These are phyloP conservation scores for Harmothoe impar DNA, from an alignment of 2,888 invertebrate species.

Conservation along the genomic window DNA sequence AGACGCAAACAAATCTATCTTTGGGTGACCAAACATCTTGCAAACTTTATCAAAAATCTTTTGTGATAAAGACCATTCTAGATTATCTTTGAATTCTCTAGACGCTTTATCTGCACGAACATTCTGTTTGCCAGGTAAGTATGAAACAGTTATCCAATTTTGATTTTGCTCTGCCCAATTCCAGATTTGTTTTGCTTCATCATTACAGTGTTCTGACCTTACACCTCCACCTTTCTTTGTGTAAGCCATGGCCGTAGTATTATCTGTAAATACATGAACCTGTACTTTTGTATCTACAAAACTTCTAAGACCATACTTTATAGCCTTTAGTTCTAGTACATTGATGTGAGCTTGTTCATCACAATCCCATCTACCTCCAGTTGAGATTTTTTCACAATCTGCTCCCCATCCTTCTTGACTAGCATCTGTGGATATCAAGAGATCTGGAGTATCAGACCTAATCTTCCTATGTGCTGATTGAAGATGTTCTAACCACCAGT, in stretches of 20 bases:
- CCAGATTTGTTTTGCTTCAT: not conserved
- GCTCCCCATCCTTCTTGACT: conserved; percentile 2
- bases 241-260: not conserved
- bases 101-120: not conserved
- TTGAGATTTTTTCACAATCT: not conserved
- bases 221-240: not conserved
- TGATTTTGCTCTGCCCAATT: not conserved
- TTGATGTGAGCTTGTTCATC: not conserved
- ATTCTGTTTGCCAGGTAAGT: conserved; percentile 1
- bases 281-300: not conserved
- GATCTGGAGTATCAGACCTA: not conserved
- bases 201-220: not conserved
- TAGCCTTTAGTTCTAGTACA: conserved; percentile 2
- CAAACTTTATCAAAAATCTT: not conserved
- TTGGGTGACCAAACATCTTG: not conserved
- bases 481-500: not conserved
- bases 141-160: conserved; percentile 1
- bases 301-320: not conserved
- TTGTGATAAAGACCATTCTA: not conserved
- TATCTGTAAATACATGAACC: not conserved
- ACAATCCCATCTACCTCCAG: not conserved
- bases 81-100: not conserved
- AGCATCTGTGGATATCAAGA: not conserved
- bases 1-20: conserved; percentile 28
- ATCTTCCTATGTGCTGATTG: not conserved